Percentiles rank a stretch among this genome's conserved stretches.
Conservation (phyloP, 2,113 vertebrate species). For the Daboia siamensis region DNA sequence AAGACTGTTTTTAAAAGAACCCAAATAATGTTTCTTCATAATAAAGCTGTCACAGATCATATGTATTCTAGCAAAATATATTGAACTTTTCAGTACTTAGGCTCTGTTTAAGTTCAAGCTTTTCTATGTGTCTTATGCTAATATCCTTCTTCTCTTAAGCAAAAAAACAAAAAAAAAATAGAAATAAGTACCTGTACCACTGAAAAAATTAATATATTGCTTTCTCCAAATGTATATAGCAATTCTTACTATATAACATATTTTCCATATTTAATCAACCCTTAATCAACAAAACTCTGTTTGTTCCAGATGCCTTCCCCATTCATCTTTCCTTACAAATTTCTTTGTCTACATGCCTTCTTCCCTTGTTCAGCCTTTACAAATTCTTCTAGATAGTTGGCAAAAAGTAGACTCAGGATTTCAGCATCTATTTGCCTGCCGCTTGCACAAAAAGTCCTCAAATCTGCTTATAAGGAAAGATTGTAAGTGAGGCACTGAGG, state of each 20-base stretch:
- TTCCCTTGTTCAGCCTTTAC: neutral
- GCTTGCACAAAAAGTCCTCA: neutral
- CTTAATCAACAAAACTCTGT: neutral
- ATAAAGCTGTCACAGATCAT: neutral
- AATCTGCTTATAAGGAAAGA: neutral
- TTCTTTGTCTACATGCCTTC: neutral
- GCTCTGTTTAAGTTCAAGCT: neutral
- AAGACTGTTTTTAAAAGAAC: neutral
- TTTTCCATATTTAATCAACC: neutral
- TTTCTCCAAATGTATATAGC: neutral
- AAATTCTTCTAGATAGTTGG: neutral
- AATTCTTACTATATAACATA: neutral
- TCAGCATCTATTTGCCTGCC: neutral
- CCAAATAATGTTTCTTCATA: neutral
- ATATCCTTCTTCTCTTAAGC: neutral
- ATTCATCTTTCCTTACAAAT: neutral
- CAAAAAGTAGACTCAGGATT: neutral
- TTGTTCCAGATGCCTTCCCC: neutral
- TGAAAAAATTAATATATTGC: neutral
- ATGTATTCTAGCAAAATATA: neutral
- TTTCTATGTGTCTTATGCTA: neutral
- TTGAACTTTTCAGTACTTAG: neutral
- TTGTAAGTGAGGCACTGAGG: neutral
- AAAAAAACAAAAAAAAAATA: neutral
- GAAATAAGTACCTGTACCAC: neutral